Conservation (phyloP, 2,113 vertebrate genomes). For the Scytalopus superciliaris region DNA sequence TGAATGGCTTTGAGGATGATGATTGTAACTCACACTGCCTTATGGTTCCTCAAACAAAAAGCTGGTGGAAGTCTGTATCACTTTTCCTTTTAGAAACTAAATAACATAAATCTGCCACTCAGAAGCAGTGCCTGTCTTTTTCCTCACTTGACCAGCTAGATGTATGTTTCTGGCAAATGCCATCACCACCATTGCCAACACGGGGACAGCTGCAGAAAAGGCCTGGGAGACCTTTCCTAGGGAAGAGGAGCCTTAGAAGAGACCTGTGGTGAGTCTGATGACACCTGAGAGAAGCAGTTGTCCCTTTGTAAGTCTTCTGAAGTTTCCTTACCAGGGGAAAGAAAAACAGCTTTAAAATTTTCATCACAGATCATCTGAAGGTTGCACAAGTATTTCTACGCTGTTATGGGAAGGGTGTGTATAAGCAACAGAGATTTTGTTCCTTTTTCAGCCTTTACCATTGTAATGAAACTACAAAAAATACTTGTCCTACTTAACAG, state of each 20-base stretch:
- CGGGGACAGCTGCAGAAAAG: background rate
- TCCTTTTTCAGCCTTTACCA: background rate
- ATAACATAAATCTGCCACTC: background rate
- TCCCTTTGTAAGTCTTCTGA: background rate
- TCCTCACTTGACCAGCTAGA: background rate
- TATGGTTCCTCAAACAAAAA: background rate
- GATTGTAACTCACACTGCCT: background rate
- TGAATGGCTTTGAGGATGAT: constrained; percentile 10
- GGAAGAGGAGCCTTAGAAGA: background rate
- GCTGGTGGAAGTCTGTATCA: background rate
- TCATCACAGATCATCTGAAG: background rate
- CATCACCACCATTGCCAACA: fast-evolving
- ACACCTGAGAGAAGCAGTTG: background rate
- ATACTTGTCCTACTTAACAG: background rate
- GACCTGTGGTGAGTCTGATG: background rate
- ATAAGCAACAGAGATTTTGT: background rate
- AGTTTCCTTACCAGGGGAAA: background rate
- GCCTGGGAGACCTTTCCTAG: background rate
- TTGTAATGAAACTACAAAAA: background rate
- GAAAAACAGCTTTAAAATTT: background rate
- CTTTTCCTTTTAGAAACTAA: background rate
- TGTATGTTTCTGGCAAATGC: background rate
- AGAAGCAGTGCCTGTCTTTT: background rate
- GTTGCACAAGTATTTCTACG: background rate
- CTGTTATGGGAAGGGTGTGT: background rate